Evolutionary conservation across 2,113 vertebrate genomes (phyloP), one percentile per base, ranked within the genome.

Genomic region (Cryptomyrus ogoouensis): DNA sequence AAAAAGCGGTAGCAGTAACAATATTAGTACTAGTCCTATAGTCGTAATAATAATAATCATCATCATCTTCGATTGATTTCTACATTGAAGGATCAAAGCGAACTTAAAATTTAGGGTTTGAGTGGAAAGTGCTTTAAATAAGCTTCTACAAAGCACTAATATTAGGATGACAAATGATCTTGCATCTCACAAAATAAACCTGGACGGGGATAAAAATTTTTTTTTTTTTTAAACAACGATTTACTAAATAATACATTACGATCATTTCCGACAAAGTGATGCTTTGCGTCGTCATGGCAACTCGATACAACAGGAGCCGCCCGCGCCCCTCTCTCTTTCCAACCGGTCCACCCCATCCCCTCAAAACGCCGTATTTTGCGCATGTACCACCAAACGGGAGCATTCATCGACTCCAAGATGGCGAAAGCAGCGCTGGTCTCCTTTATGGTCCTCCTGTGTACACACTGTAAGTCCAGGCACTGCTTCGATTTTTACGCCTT

Each of bases 331-430:
- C 93, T 90, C 93, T 90, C 92, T 90, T 93, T 31, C 35, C 31
- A 47, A 35, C 74, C 77, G 74, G 89, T 83, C 89, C 77, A 44
- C 77, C 77, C 77, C 91, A 91, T 93, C 93, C 93, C 90, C 91
- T 91, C 91, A 91, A 92, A 94, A 94, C 94, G 89, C 91, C 93
- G 91, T 88, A 95, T 94, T 96, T 95, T 95, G 96, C 95, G 95
- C 95, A 95, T 95, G 96, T 94, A 94, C 96, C 80, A 89, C 91
- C 93, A 91, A 50, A 93, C 91, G 70, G 91, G 91, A 94, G 91
- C 91, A 94, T 92, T 93, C 95, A 92, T 94, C 95, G 93, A 95
- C 94, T 95, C 94, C 95, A 96, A 96, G 95, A 96, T 96, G 96
- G 96, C 95, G 96, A 95, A 93, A 95, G 92, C 95, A 93, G 94